Evolutionary conservation across 2,888 invertebrate species (phyloP), one percentile per base, ranked within the genome.

Genomic region (Nebria brevicollis): DNA sequence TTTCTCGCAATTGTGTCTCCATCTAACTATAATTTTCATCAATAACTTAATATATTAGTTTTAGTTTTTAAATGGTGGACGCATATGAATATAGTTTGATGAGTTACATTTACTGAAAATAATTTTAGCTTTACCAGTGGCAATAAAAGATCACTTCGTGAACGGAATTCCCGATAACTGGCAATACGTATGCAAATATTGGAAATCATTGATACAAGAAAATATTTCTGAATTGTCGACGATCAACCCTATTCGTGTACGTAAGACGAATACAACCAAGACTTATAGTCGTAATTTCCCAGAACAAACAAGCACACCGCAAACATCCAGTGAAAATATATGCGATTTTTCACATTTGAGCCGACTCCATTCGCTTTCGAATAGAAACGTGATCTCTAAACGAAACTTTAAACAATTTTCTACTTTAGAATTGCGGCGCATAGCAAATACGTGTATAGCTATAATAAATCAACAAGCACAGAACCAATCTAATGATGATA

Each of bases 81-180:
- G 13, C 13, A 54, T 54, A 54, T 13, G 54, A 54, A 2, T 13
- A 54, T 2, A 2, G 0, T 34, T 5, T 34, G 26, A 11, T 68
- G 6, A 68, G 10, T 3, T 68, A 26, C 10, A 68, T 68, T 6
- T 68, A 68, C 5, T 34, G 4, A 34, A 34, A 25, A 25, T 68
- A 68, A 25, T 68, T 68, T 7, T 15, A 68, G 68, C 20, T n/a
- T 25, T 68, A 68, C 68, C 68, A 26, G 6, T 6, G 10, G n/a
- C 8, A 68, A 68, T 68, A 68, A 26, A 68, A 15, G 6, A 26
- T 5, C 2, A 68, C 3, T 68, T 68, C 26, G 5, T 26, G n/a
- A 68, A 68, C 26, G 68, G 68, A 25, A 68, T 68, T 68, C 68
- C 68, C 8, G 68, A 68, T 7, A 20, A 78, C 42, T 78, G 78